Percentiles rank a stretch among this genome's conserved stretches.
These are phyloP conservation scores for Ctena decussata DNA, from an alignment of 2,888 invertebrate genomes.

Conservation along the genomic window DNA sequence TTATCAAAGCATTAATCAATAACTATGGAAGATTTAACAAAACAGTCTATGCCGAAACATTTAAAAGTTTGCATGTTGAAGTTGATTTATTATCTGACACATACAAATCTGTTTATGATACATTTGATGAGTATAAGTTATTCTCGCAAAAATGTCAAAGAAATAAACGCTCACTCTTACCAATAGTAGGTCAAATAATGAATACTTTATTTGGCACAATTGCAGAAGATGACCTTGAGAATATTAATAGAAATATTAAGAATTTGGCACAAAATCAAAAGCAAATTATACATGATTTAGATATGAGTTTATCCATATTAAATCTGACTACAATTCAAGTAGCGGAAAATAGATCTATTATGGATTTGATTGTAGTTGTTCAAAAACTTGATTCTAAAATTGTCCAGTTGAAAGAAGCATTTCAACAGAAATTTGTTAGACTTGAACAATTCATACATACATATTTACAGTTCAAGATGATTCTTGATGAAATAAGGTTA, in stretches of 20 bases:
- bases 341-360: not conserved
- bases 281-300: not conserved
- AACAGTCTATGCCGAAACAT: not conserved
- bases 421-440: not conserved
- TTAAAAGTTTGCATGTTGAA: constrained; percentile 20
- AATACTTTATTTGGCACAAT: not conserved
- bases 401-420: not conserved
- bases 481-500: constrained; percentile 18
- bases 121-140: constrained; percentile 20
- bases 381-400: not conserved
- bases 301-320: too few species aligned
- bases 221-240: not conserved
- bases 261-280: not conserved
- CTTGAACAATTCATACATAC: not conserved
- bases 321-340: not conserved
- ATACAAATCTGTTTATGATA: not conserved
- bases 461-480: too few species aligned
- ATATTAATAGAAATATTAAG: not conserved
- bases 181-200: constrained; percentile 14
- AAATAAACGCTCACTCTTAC: constrained; percentile 27
- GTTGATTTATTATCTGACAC: constrained; percentile 3
- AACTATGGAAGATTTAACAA: not conserved
- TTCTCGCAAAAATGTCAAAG: not conserved
- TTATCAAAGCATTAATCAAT: not conserved
- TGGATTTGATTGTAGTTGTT: not conserved